Conservation (phyloP, 2,797 vertebrate genomes). For the Sparus aurata region DNA sequence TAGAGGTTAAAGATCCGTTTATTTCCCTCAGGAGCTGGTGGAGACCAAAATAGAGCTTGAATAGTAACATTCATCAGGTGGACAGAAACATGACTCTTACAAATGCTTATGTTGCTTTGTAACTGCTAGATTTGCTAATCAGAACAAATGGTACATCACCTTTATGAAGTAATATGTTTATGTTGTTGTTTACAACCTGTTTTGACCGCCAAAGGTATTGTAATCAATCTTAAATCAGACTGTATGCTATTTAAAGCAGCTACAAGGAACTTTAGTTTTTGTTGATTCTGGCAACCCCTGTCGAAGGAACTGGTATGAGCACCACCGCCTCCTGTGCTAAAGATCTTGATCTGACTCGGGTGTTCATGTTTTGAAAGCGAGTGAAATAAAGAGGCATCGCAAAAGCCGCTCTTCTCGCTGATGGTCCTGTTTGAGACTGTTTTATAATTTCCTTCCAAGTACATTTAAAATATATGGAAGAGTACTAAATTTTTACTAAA, state of each 20-base stretch:
- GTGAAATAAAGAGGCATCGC: no score
- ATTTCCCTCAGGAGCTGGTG: neutral
- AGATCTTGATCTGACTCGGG: no score
- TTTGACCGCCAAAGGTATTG: neutral
- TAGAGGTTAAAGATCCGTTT: neutral
- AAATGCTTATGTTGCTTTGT: neutral
- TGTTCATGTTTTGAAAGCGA: no score
- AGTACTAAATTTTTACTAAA: neutral
- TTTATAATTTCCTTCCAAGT: no score
- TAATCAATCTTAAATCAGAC: neutral
- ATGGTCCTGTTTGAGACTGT: no score
- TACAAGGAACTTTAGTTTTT: no score
- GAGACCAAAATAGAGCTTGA: neutral
- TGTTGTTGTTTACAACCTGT: neutral
- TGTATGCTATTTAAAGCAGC: neutral
- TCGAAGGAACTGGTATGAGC: no score
- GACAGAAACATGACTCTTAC: neutral
- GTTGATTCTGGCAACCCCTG: no score
- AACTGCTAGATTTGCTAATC: neutral
- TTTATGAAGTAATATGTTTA: neutral
- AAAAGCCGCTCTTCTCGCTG: no score
- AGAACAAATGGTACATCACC: neutral
- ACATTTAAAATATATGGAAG: neutral
- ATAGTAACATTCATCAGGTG: neutral
- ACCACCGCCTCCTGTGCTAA: no score